Evolutionary conservation across 1,140 invertebrate species (phyloP).

Genomic region (Venturia canescens): DNA sequence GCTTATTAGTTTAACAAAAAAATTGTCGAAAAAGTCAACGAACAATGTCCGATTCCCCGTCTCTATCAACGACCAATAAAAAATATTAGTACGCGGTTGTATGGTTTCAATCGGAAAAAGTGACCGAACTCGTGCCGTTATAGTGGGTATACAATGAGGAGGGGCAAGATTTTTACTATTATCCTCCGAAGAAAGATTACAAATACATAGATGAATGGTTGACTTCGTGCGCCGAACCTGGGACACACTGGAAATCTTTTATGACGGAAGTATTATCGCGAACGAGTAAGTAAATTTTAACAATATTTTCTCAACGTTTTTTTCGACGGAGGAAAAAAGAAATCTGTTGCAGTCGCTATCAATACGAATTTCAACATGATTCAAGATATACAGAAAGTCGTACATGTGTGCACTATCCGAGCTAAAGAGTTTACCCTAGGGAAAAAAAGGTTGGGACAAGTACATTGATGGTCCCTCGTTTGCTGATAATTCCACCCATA

Average conservation of each 20-base stretch:
- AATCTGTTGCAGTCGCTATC: too few relatives aligned
- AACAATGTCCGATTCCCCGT: neutral
- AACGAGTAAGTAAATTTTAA: conserved; percentile 29
- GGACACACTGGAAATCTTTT: conserved; percentile 14
- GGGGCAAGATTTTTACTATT: conserved; percentile 10
- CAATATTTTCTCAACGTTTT: neutral
- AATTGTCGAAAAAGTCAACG: neutral
- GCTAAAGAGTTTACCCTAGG: too few relatives aligned
- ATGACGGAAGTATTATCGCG: neutral
- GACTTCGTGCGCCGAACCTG: neutral
- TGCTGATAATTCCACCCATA: too few relatives aligned
- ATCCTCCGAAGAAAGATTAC: conserved; percentile 1
- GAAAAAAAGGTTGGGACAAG: too few relatives aligned
- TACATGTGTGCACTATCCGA: too few relatives aligned
- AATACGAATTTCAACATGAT: too few relatives aligned
- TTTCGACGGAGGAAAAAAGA: too few relatives aligned
- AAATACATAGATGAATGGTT: neutral
- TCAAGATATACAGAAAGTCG: too few relatives aligned
- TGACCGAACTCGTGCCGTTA: conserved; percentile 11
- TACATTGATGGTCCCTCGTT: too few relatives aligned
- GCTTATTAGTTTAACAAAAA: neutral
- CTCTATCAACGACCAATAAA: neutral
- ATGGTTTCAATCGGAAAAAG: neutral
- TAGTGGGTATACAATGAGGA: neutral
- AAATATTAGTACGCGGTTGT: neutral